Evolutionary conservation across 2,888 invertebrate genomes (phyloP).

Genomic region (Leptothorax acervorum): DNA sequence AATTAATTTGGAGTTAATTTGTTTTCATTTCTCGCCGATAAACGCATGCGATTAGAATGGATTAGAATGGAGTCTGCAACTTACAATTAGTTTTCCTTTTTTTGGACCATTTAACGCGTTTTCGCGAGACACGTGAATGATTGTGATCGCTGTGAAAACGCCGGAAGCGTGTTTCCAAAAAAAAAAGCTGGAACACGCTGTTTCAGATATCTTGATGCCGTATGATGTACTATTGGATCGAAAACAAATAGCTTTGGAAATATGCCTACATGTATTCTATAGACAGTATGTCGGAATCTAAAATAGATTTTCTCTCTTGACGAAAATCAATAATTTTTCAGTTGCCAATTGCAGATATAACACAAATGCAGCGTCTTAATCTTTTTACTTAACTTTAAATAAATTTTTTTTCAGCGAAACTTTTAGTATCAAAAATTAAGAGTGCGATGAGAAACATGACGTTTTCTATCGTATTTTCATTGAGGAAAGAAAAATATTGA

Average conservation of each 20-base stretch:
- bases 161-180: neutral
- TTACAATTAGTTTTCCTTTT: neutral
- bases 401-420: neutral
- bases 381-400: neutral
- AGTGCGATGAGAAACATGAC: neutral
- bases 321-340: constrained; percentile 1
- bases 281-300: neutral
- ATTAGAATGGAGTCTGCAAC: constrained; percentile 1
- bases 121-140: neutral
- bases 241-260: constrained; percentile 15
- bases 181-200: neutral
- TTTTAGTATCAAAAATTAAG: neutral
- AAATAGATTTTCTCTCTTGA: neutral
- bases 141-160: constrained; percentile 28
- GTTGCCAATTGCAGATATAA: neutral
- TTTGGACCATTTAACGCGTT: neutral
- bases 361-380: neutral
- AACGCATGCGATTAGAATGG: neutral
- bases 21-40: constrained; percentile 13
- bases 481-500: neutral
- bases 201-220: constrained; percentile 9
- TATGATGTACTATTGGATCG: constrained; percentile 14
- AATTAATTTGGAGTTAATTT: constrained; percentile 5
- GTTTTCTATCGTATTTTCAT: neutral
- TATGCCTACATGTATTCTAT: neutral